Base-by-base conservation (phyloP, 2,888 invertebrate species). In the Orthonevra nobilis region DNA sequence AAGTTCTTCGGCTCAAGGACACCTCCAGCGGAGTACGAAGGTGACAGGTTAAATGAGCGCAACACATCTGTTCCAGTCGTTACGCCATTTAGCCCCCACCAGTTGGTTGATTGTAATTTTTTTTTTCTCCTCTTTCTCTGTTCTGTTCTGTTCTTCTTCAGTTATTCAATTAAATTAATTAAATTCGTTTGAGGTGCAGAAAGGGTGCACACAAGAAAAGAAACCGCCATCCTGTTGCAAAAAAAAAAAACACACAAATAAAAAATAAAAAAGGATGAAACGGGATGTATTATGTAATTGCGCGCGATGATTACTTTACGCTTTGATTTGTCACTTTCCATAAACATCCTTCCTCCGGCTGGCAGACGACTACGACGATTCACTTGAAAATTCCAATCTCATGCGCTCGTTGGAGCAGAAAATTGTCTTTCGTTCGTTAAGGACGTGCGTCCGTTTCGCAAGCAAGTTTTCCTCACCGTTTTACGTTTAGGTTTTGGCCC, bases 41-140 rank as follows among this genome's bases (percentile, higher is more conserved):
- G 73, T 61, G 81, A 74, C 63, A 81, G 68, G 61, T 63, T 74
- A 81, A 81, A 81, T 81, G 74, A 81, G 81, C 68, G 61, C 61
- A 72, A 74, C 74, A 81, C 81, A 81, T 74, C 81, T 81, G 81
- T 69, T 81, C 68, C 61, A 81, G 81, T 81, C 74, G 74, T 81
- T 68, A 73, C 36, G 20, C 34, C 79, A 46, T 66, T 79, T 73
- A 73, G 54, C 60, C 66, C 60, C 26, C 17, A 34, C 34, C 15
- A 12, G 3, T 52, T 12, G 14, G 12, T 66, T 79, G 61, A 73
- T 73, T 79, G 79, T 66, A 73, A n/a, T 56, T 56, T 60, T 30
- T 23, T 26, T 40, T 6, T 50, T 14, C 34, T 17, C 15, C 12
- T 42, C n/a, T 46, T 30, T 52, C n/a, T n/a, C n/a, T n/a, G n/a